phyloP scores from a whole-genome alignment of 2,797 vertebrate species.

The Cyclopterus lumpus region DNA sequence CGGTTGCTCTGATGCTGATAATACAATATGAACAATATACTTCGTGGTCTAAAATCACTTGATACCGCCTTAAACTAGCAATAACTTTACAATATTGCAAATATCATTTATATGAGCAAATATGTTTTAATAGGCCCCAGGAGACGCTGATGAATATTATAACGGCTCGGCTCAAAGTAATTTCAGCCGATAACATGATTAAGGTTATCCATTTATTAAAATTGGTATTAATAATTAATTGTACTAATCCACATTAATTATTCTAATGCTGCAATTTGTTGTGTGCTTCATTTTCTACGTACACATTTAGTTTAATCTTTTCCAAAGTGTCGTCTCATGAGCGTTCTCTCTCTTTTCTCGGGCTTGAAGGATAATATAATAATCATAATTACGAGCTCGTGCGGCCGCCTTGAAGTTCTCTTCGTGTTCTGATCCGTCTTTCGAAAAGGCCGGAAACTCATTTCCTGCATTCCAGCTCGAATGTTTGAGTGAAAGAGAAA shows the following conservation, averaged over 20 bases:
- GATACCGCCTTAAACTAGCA: neutral
- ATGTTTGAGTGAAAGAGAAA: too few relatives aligned
- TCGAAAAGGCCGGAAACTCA: constrained; percentile 35
- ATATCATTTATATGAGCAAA: neutral
- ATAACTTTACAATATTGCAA: neutral
- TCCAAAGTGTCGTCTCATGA: neutral
- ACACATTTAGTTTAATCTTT: neutral
- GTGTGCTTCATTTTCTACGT: neutral
- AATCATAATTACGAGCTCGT: constrained; percentile 41
- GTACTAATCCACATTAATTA: neutral
- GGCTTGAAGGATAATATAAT: constrained; percentile 43
- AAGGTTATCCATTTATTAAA: too few relatives aligned
- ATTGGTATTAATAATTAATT: neutral
- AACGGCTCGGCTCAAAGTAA: neutral
- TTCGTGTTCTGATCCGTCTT: neutral
- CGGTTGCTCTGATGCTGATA: too few relatives aligned
- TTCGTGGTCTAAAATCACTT: too few relatives aligned
- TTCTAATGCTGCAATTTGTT: neutral
- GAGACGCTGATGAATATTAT: neutral
- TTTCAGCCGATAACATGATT: too few relatives aligned
- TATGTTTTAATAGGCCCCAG: neutral
- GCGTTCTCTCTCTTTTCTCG: neutral
- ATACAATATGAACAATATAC: too few relatives aligned
- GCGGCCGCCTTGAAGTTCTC: neutral
- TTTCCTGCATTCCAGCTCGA: constrained; percentile 54